Evolutionary conservation across 1,140 invertebrate genomes (phyloP).

Genomic region (Bombus difficillimus): DNA sequence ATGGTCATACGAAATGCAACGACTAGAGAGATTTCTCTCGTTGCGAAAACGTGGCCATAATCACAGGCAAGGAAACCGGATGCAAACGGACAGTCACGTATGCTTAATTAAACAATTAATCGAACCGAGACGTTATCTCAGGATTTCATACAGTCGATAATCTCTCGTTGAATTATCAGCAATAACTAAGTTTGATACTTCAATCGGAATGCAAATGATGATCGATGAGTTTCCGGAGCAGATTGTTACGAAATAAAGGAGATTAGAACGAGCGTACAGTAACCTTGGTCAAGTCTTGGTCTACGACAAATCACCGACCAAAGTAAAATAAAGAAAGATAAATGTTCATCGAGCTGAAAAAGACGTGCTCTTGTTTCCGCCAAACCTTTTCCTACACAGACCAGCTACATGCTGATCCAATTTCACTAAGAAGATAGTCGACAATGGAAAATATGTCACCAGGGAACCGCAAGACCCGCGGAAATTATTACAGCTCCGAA

Average conservation of each 20-base stretch:
- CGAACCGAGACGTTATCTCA: neutral
- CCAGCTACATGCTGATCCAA: neutral
- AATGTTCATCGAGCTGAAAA: neutral
- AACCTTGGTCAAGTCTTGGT: neutral
- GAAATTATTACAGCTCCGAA: constrained; percentile 21
- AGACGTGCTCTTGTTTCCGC: neutral
- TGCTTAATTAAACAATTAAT: constrained; percentile 8
- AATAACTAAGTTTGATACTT: neutral
- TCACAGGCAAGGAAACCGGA: neutral
- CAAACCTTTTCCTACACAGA: neutral
- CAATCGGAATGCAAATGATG: neutral
- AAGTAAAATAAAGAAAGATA: neutral
- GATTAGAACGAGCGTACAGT: neutral
- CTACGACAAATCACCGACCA: neutral
- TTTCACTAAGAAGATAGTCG: constrained; percentile 10
- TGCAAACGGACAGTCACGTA: neutral
- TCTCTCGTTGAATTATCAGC: neutral
- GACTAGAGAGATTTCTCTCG: neutral
- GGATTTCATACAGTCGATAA: neutral
- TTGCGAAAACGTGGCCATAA: neutral
- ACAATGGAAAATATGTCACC: constrained; percentile 39
- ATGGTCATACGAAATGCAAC: neutral
- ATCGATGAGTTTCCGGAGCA: neutral
- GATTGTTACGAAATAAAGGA: neutral
- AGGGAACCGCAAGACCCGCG: constrained; percentile 10